phyloP scores from a whole-genome alignment of 2,888 invertebrate species.

The Pandemis corylana region DNA sequence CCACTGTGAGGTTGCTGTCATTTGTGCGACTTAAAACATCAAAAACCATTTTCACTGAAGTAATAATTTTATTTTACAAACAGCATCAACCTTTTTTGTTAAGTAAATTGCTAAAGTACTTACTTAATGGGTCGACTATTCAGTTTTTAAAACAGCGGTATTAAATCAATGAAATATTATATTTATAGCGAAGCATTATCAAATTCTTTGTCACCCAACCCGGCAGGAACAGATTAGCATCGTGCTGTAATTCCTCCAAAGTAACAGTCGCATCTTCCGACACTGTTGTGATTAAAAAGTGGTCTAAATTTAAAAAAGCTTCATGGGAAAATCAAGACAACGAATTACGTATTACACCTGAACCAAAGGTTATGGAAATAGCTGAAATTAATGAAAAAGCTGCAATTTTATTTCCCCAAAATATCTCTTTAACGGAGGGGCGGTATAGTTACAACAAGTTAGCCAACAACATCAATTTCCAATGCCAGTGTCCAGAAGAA shows the following conservation, averaged over 20 bases:
- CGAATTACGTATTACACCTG: not conserved
- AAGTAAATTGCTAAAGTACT: no score
- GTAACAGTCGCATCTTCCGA: slow-evolving; percentile 45
- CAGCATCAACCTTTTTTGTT: no score
- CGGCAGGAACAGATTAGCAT: slow-evolving; percentile 42
- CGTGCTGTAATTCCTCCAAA: slow-evolving; percentile 45
- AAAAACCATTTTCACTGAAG: no score
- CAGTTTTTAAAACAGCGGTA: no score
- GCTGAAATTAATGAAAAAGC: not conserved
- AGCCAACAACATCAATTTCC: not conserved
- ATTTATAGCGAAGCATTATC: no score
- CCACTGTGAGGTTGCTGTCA: no score
- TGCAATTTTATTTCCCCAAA: not conserved
- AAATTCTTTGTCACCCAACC: not conserved
- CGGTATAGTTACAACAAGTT: not conserved
- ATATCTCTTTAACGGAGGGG: not conserved
- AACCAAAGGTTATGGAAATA: not conserved
- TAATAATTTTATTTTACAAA: no score
- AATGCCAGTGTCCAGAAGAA: slow-evolving; percentile 20
- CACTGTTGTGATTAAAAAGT: slow-evolving; percentile 3
- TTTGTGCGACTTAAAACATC: no score
- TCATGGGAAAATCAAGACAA: not conserved
- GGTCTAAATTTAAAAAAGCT: not conserved
- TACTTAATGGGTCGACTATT: no score
- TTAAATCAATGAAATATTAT: no score